Evolutionary conservation across 1,140 invertebrate species (phyloP), one percentile per base, ranked within the genome.

Genomic region (Eupristina koningsbergeri): DNA sequence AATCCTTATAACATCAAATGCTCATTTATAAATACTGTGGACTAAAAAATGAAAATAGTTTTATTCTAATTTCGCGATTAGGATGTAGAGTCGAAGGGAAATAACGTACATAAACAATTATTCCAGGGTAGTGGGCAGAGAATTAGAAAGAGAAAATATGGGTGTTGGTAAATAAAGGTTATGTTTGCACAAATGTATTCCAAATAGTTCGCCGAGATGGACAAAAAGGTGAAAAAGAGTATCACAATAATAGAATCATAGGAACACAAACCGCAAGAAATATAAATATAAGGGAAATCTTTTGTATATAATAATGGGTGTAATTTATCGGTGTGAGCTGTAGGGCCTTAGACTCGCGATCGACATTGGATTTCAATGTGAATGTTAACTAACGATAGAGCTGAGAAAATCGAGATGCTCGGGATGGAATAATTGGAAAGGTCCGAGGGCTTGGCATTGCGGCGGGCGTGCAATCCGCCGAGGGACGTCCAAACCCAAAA

Each of bases 81-180:
- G 26, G 8, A 81, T 9, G 11, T 3, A 47, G n/a, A 45, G 73
- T 58, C 34, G 47, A 41, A 9, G n/a, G 8, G 11, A 50, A 15
- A n/a, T 13, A 22, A 77, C 3, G 15, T 39, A 61, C 26, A n/a
- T 36, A 15, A 6, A 53, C 45, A 1, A 41, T 50, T 47, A n/a
- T 47, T 69, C 0, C 41, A 34, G 5, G 15, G 29, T 39, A 50
- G 3, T 0, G 22, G 11, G 39, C n/a, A 58, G n/a, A 47, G 31
- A 80, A 34, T 61, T 71, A 69, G 19, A 45, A 64, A 39, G 29
- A 17, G 11, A 82, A 76, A 82, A 82, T 82, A 82, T 76, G 45
- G 31, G 67, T 50, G 36, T 45, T 74, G 3, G 0, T 26, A 13
- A 15, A 26, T n/a, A 19, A 63, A 29, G 81, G 73, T 82, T 82